Conservation (phyloP, 2,113 vertebrate species). For the Nyctibius bracteatus region DNA sequence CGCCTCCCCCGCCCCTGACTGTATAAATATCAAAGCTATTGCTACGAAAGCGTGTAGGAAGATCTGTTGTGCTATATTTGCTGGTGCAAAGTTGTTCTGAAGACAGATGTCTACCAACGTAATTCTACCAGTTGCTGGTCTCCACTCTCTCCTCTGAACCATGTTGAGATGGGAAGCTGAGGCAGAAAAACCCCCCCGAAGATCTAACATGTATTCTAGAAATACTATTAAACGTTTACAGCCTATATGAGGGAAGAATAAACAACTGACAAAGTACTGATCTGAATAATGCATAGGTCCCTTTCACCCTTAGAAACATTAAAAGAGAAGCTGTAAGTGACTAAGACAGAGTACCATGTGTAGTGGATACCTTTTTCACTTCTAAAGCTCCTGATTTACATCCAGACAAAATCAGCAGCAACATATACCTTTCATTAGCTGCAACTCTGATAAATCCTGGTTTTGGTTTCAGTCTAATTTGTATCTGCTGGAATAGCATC, state of each 20-base stretch:
- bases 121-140: neutral
- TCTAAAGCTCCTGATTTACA: neutral
- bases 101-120: neutral
- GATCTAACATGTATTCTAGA: neutral
- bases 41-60: neutral
- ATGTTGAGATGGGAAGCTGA: neutral
- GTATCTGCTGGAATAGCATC: neutral
- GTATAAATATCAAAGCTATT: neutral
- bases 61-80: neutral
- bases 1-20: rapidly evolving
- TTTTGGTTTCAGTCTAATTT: neutral
- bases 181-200: neutral
- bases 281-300: neutral
- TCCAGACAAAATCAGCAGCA: neutral
- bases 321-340: neutral
- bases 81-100: neutral
- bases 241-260: neutral
- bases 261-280: neutral
- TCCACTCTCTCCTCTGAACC: neutral
- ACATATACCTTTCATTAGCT: neutral
- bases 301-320: neutral
- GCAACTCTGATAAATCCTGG: neutral
- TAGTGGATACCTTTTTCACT: neutral
- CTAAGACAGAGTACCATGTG: neutral
- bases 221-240: neutral